A percentile compares a stretch with the other conserved stretches of the same genome.
Conservation (phyloP, 2,888 invertebrate genomes). For the Pegoplata infirma region DNA sequence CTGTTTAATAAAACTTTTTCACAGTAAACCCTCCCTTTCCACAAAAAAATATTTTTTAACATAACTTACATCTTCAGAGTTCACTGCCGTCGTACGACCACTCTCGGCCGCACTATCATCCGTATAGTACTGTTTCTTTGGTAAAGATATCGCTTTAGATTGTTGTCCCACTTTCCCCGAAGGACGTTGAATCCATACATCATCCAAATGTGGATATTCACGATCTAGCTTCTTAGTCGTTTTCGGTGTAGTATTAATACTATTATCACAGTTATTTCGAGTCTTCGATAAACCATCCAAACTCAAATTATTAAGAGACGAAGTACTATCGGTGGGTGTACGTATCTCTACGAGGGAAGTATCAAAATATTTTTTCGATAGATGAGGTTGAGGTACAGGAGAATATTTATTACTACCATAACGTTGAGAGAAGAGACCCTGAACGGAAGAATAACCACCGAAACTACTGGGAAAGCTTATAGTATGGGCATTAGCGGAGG, state of each 20-base stretch:
- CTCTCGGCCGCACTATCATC: constrained; percentile 68
- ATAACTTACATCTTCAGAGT: constrained; percentile 75
- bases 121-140: constrained; percentile 66
- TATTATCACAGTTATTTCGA: constrained; percentile 73
- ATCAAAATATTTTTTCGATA: constrained; percentile 90
- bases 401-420: constrained; percentile 72
- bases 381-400: constrained; percentile 81
- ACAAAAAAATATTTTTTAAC: too few relatives aligned
- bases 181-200: constrained; percentile 74
- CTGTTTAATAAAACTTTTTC: too few relatives aligned
- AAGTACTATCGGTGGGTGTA: constrained; percentile 77
- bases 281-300: constrained; percentile 55
- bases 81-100: constrained; percentile 67
- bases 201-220: constrained; percentile 69
- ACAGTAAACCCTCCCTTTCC: too few relatives aligned
- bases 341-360: constrained; percentile 89
- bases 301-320: constrained; percentile 69
- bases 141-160: constrained; percentile 33
- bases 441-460: constrained; percentile 80
- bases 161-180: constrained; percentile 13
- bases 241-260: constrained; percentile 33
- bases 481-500: constrained; percentile 80
- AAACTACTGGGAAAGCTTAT: constrained; percentile 84
- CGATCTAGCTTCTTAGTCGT: constrained; percentile 35
- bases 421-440: constrained; percentile 80